These are phyloP conservation scores for Acleris literana DNA, from an alignment of 2,888 invertebrate species.

Conservation along the genomic window DNA sequence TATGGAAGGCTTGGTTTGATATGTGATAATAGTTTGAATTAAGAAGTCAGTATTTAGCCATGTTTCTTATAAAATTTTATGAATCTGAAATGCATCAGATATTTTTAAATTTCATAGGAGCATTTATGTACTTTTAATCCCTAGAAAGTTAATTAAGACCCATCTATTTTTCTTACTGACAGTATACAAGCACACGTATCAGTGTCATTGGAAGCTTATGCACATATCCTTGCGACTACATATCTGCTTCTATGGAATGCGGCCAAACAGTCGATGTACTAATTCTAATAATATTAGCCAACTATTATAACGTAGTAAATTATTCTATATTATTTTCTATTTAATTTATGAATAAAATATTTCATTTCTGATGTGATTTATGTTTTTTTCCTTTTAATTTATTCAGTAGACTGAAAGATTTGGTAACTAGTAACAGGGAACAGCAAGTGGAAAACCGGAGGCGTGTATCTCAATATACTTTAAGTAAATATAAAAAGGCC, in stretches of 20 bases:
- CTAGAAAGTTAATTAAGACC: slow-evolving; percentile 15
- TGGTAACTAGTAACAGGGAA: slow-evolving; percentile 18
- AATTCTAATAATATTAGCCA: slow-evolving; percentile 37
- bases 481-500: slow-evolving; percentile 45
- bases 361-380: slow-evolving; percentile 51
- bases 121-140: slow-evolving; percentile 58
- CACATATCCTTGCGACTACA: slow-evolving; percentile 63
- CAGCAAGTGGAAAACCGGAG: slow-evolving; percentile 23
- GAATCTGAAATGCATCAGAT: slow-evolving; percentile 52
- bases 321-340: slow-evolving; percentile 51
- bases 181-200: slow-evolving; percentile 22
- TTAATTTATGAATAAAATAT: slow-evolving; percentile 57
- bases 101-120: slow-evolving; percentile 71
- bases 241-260: slow-evolving; percentile 78
- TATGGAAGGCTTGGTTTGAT: slow-evolving; percentile 59
- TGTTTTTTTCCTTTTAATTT: slow-evolving; percentile 45
- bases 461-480: slow-evolving; percentile 53
- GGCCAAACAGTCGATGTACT: slow-evolving; percentile 44
- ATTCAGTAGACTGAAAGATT: slow-evolving; percentile 7
- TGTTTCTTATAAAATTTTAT: slow-evolving; percentile 51
- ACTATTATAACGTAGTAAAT: slow-evolving; percentile 47
- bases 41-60: slow-evolving; percentile 56
- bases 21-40: slow-evolving; percentile 77
- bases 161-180: slow-evolving; percentile 34
- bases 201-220: slow-evolving; percentile 41